Evolutionary conservation across 1,140 invertebrate genomes (phyloP).

Genomic region (Xylocopa sonorina): DNA sequence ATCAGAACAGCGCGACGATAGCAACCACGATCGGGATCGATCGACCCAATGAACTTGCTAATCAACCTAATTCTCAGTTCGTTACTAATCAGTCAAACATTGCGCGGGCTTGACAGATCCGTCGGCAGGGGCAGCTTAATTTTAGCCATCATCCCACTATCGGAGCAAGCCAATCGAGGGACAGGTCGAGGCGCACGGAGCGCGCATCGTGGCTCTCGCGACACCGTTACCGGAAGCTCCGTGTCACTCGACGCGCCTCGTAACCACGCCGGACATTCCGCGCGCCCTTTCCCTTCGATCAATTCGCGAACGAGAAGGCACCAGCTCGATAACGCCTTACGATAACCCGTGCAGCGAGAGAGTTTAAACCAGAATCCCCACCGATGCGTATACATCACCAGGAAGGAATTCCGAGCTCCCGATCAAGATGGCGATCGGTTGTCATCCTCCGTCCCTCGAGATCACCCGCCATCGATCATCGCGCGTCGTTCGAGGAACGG

Average conservation of each 20-base stretch:
- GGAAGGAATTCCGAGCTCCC: too few relatives aligned
- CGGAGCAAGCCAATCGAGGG: conserved; percentile 36
- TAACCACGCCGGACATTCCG: neutral
- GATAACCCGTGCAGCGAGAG: neutral
- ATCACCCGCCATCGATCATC: neutral
- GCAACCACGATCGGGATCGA: too few relatives aligned
- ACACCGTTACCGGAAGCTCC: conserved; percentile 33
- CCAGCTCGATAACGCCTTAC: too few relatives aligned
- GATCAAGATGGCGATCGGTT: conserved; percentile 25
- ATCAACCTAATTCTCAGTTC: conserved; percentile 1
- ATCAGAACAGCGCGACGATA: too few relatives aligned
- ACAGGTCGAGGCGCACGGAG: neutral
- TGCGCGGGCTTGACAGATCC: conserved; percentile 40
- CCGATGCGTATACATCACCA: neutral
- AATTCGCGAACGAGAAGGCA: too few relatives aligned
- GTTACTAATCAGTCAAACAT: conserved; percentile 31
- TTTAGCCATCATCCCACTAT: conserved; percentile 54
- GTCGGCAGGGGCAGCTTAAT: conserved; percentile 52
- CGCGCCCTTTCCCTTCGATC: neutral
- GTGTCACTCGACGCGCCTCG: conserved; percentile 2
- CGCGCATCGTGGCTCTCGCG: conserved; percentile 14
- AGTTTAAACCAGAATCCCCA: too few relatives aligned
- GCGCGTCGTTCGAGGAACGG: neutral
- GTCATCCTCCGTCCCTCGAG: neutral
- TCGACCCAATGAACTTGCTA: conserved; percentile 9